Base-by-base conservation (phyloP, 2,113 vertebrate species). In the Scortum barcoo region DNA sequence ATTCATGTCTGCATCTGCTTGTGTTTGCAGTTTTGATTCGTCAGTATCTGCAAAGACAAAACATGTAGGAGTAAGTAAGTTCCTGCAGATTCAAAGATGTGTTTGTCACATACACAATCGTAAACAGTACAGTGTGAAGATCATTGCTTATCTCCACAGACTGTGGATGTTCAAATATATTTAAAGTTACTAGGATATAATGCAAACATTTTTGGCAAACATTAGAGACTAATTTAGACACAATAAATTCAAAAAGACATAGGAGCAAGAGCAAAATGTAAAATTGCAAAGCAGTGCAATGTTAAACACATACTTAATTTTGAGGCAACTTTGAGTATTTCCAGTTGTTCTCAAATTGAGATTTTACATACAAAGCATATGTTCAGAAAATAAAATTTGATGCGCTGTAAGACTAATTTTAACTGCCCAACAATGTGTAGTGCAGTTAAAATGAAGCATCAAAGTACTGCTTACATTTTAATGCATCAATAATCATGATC, bases 41-140 rank as follows among this genome's bases (percentile, higher is more conserved):
- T 69, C 16, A 6, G 38, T 51, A 70, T 69, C 68, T 76, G 56
- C 30, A 56, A 60, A 78, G 24, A 86, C 7, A 13, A 65, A 42
- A 70, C 3, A 54, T 30, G 26, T 7, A 51, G n/a, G 17, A 58
- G 33, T 36, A 36, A 36, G 33, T 36, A 53, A 58, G 2, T 26
- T 57, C 30, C 38, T 44, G 2, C 14, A 54, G 9, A 68, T 57
- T 57, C 46, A 63, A 58, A 73, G 1, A 33, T 66, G 51, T 17
- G 38, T 50, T 60, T 2, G 1, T 67, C 20, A 36, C 33, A 62
- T 48, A 48, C 7, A 58, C 30, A 51, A 50, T 8, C 1, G 2
- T 53, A n/a, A n/a, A 57, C 20, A 60, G 16, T 54, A 20, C 14
- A n/a, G 4, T 36, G 13, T 50, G 56, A 2, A 51, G 56, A 20